Evolutionary conservation across 2,113 vertebrate species (phyloP).

Genomic region (Muntiacus reevesi): DNA sequence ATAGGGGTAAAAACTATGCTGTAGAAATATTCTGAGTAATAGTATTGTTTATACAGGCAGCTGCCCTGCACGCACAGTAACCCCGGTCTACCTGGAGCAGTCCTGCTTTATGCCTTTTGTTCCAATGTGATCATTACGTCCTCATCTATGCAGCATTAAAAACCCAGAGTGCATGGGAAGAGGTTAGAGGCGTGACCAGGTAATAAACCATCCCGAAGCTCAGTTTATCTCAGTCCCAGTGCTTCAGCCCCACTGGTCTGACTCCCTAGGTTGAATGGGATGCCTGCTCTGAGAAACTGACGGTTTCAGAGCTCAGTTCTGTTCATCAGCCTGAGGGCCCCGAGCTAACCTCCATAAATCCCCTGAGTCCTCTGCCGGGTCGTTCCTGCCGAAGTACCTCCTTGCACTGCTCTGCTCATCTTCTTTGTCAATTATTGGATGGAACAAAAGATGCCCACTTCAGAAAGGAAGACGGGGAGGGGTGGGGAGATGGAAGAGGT

Average conservation of each 20-base stretch:
- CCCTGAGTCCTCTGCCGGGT: not conserved
- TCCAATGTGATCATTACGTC: not conserved
- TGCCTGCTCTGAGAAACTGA: not conserved
- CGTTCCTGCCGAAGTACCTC: not conserved
- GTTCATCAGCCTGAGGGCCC: not conserved
- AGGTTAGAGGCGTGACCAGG: not conserved
- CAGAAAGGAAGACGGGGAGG: not conserved
- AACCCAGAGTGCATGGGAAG: not conserved
- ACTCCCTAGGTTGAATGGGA: not conserved
- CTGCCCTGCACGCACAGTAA: not conserved
- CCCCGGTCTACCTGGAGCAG: not conserved
- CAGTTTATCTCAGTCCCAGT: not conserved
- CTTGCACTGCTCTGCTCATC: not conserved
- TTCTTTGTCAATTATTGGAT: not conserved
- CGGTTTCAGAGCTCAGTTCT: not conserved
- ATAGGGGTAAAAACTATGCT: not conserved
- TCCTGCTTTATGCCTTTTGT: not conserved
- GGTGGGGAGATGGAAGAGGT: not conserved
- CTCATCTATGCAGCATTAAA: not conserved
- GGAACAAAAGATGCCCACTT: not conserved
- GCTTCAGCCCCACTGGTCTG: not conserved
- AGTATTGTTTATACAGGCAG: not conserved
- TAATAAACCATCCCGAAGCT: not conserved
- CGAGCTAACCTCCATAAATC: not conserved
- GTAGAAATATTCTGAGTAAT: not conserved